Evolutionary conservation across 2,888 invertebrate species (phyloP).

Genomic region (Drosophila mulleri): DNA sequence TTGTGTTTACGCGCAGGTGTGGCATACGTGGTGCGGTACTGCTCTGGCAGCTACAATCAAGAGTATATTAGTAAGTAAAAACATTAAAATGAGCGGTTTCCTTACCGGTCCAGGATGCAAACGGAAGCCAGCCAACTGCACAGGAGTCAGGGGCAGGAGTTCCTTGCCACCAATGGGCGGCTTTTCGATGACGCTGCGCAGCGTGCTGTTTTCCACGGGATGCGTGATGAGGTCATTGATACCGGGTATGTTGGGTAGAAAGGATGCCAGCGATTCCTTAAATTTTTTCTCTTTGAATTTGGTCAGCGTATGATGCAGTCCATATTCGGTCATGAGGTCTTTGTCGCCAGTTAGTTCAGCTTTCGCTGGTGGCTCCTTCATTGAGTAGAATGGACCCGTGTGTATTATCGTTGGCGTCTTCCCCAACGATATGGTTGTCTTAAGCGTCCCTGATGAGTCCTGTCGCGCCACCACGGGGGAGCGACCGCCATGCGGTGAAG

Average conservation of each 20-base stretch:
- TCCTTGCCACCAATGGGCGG: constrained; percentile 97
- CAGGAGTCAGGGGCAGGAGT: constrained; percentile 92
- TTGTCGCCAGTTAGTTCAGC: constrained; percentile 97
- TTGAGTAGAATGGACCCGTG: constrained; percentile 98
- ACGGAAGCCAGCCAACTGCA: constrained; percentile 96
- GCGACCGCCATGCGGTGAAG: constrained; percentile 97
- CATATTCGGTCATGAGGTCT: constrained; percentile 98
- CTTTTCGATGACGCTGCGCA: constrained; percentile 97
- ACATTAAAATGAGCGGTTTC: not conserved
- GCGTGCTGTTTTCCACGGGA: constrained; percentile 92
- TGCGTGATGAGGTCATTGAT: constrained; percentile 96
- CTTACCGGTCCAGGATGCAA: constrained; percentile 94
- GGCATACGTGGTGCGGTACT: constrained; percentile 96
- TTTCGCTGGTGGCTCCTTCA: constrained; percentile 98
- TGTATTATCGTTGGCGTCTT: constrained; percentile 99
- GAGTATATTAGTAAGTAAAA: not conserved
- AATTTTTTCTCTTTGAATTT: constrained; percentile 98
- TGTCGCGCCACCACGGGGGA: constrained; percentile 98
- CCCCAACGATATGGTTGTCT: constrained; percentile 98
- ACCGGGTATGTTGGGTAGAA: constrained; percentile 97
- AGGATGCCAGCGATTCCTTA: constrained; percentile 97
- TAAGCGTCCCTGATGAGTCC: constrained; percentile 98
- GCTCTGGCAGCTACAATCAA: constrained; percentile 92
- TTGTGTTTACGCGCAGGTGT: constrained; percentile 97
- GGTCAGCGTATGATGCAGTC: constrained; percentile 98